Base-by-base conservation (phyloP, 2,797 vertebrate species). In the Argyrosomus regius region DNA sequence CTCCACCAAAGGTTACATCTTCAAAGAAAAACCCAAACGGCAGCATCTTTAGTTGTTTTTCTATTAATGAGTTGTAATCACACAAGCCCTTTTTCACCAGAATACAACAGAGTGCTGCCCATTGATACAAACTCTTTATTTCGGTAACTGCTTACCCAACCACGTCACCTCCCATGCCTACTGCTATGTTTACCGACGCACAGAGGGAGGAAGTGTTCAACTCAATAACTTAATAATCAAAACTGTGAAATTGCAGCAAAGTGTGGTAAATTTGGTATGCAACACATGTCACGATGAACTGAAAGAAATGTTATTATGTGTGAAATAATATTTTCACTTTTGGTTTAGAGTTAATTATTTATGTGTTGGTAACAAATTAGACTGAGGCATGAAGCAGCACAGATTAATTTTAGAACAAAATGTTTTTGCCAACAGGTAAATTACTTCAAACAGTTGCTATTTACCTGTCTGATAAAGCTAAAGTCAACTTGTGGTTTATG, bases 241-340 rank as follows among this genome's bases (percentile, higher is more conserved):
- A 80, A 83, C 52, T 80, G 65, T 71, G 70, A 86, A 89, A 85
- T 69, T 82, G 76, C 58, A 52, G 77, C 80, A 76, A 81, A 80
- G 78, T 69, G 67, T 65, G 11, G 62, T 76, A 80, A 64, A 86
- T 87, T 59, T 81, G 31, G 68, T 72, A 87, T 91, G 85, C 84
- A 85, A 85, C 89, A 86, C 88, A 86, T 78, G 62, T 53, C 80
- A 75, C 75, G 74, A 89, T 87, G 66, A 91, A 83, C 72, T 75
- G 61, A 71, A 61, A 75, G 58, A 77, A 87, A 90, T 78, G 58
- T 84, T 80, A 91, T 89, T 86, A 89, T 64, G 83, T 85, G 78
- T 77, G 81, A 90, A 91, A 88, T 82, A 81, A 90, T 88, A 81
- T 91, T 84, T 91, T 89, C 87, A 88, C 79, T 89, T 87, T 89